Evolutionary conservation across 2,888 invertebrate species (phyloP), one percentile per base, ranked within the genome.

Genomic region (Amiota communis): DNA sequence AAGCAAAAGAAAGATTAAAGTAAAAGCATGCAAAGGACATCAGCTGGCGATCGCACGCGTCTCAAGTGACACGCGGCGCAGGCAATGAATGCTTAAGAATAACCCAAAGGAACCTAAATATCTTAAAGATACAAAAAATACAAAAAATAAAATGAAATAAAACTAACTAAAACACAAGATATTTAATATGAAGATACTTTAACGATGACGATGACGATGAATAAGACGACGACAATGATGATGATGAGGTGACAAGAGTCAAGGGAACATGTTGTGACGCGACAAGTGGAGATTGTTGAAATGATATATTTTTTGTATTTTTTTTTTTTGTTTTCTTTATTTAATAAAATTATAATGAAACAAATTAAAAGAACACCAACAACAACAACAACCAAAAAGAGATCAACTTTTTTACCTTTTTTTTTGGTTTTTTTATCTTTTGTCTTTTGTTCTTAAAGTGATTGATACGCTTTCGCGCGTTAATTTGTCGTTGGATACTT

Each of bases 11-110:
- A 59, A 8, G 11, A 8, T 23, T 2, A 23, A 23, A 23, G 48
- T 11, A 56, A 23, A 70, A 23, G 17, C 64, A 36, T 61, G 63
- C 74, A 72, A 71, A 10, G 36, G 67, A 67, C 49, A 49, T 65
- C 83, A 83, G 83, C 80, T 87, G 84, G 85, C 80, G 83, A 84
- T 87, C 87, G 88, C 87, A 87, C 87, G 87, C 87, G 88, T 87
- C 87, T 87, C 87, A 87, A 81, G 81, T 87, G 88, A 87, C 87
- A 85, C 87, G 87, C 36, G 36, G 36, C 85, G 85, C 49, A 49
- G 12, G 63, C 63, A 23, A n/a, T 81, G 81, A 78, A 81, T n/a
- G 23, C 13, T 23, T 11, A 61, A 61, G 11, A 61, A 61, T 6
- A 36, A 23, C 61, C 20, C 8, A 36, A 20, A 61, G 59, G 20